phyloP scores from a whole-genome alignment of 2,797 vertebrate species.

The Bradypodion ventrale region DNA sequence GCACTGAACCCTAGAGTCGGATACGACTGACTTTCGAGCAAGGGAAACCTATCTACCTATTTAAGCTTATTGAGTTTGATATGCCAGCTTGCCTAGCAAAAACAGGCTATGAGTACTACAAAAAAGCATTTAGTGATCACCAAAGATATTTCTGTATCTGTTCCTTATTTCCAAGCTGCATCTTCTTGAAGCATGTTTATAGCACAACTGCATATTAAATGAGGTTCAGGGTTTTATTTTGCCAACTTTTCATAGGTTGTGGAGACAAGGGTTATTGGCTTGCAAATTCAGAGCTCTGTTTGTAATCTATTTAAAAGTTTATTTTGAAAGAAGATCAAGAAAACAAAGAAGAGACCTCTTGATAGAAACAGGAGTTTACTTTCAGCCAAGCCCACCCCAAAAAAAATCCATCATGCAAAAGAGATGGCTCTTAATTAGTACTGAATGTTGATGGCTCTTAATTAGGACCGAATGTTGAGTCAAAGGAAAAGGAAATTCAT shows the following conservation, averaged over 20 bases:
- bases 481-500: not conserved
- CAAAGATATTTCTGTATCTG: not conserved
- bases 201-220: not conserved
- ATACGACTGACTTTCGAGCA: no score
- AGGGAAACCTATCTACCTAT: no score
- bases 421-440: not conserved
- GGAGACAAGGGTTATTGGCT: not conserved
- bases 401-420: conserved; percentile 19
- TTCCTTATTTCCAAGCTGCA: not conserved
- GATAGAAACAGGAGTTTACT: not conserved
- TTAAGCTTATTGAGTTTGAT: not conserved
- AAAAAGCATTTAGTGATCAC: conserved; percentile 2
- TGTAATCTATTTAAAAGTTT: conserved; percentile 9
- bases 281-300: not conserved
- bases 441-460: not conserved
- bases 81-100: not conserved
- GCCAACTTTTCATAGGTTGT: not conserved
- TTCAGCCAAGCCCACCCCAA: not conserved
- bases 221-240: not conserved
- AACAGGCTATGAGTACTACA: not conserved
- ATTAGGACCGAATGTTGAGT: not conserved
- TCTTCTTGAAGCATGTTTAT: conserved; percentile 2
- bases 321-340: conserved; percentile 17
- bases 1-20: no score
- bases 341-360: not conserved